These are phyloP conservation scores for Synanthedon tipuliformis DNA, from an alignment of 2,888 invertebrate genomes.

Conservation along the genomic window DNA sequence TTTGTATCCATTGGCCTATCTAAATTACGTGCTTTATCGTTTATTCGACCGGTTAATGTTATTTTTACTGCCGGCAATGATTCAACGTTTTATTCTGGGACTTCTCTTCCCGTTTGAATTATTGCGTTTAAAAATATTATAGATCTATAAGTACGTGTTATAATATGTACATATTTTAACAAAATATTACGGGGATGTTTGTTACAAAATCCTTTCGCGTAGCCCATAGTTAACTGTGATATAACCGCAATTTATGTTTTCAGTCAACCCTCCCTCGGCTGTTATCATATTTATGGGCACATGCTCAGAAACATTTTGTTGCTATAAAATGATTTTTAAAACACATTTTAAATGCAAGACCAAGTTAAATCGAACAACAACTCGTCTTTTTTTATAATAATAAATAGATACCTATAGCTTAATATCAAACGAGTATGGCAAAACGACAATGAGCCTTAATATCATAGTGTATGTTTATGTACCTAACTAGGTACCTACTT, in stretches of 20 bases:
- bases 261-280: not conserved
- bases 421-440: too few relatives aligned
- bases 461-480: too few relatives aligned
- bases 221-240: too few relatives aligned
- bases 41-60: constrained; percentile 41
- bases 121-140: not conserved
- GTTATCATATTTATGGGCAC: constrained; percentile 31
- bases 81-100: not conserved
- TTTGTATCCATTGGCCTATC: constrained; percentile 50
- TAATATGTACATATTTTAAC: not conserved
- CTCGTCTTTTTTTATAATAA: too few relatives aligned
- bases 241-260: not conserved
- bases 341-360: constrained; percentile 13
- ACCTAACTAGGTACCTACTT: too few relatives aligned
- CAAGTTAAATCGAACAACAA: too few relatives aligned
- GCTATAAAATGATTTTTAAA: constrained; percentile 13
- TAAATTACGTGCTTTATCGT: constrained; percentile 50
- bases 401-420: too few relatives aligned
- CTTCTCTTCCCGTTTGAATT: not conserved
- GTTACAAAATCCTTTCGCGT: too few relatives aligned
- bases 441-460: too few relatives aligned
- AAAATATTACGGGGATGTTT: too few relatives aligned
- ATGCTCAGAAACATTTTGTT: constrained; percentile 26
- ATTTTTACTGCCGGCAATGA: constrained; percentile 32
- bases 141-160: not conserved